Evolutionary conservation across 2,797 vertebrate genomes (phyloP).

Genomic region (Cyprinella venusta): DNA sequence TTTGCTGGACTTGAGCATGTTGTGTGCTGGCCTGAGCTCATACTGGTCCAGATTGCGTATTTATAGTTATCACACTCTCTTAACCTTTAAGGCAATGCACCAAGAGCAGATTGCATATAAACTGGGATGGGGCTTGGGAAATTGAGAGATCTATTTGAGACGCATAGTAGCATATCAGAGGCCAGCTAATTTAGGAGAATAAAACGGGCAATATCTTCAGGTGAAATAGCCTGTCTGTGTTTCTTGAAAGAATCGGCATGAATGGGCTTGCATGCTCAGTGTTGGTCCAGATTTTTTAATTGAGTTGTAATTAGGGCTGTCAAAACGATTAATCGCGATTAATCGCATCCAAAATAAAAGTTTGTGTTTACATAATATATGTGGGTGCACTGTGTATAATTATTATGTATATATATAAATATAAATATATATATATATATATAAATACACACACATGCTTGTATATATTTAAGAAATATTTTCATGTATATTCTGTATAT

Average conservation of each 20-base stretch:
- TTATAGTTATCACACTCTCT: conserved; percentile 13
- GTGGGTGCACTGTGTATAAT: too few species aligned
- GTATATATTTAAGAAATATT: too few species aligned
- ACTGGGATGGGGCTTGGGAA: neutral
- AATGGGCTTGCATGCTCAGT: neutral
- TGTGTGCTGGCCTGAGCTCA: neutral
- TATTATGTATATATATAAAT: too few species aligned
- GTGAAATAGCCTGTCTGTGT: neutral
- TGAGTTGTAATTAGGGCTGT: too few species aligned
- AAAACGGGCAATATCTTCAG: neutral
- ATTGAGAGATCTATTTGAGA: conserved; percentile 9
- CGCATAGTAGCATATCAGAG: neutral
- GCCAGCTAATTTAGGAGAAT: conserved; percentile 9
- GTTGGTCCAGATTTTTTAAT: neutral
- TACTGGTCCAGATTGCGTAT: neutral
- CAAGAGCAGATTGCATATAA: conserved; percentile 11
- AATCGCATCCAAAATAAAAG: too few species aligned
- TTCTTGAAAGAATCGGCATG: neutral
- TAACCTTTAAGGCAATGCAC: neutral
- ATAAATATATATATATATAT: too few species aligned
- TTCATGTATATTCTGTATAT: too few species aligned
- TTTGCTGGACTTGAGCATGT: neutral
- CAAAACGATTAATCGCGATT: too few species aligned
- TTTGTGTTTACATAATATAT: too few species aligned
- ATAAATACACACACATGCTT: too few species aligned